Base-by-base conservation (phyloP, 35 echinoderm and acorn worm genomes). In the Heliocidaris erythrogramma region DNA sequence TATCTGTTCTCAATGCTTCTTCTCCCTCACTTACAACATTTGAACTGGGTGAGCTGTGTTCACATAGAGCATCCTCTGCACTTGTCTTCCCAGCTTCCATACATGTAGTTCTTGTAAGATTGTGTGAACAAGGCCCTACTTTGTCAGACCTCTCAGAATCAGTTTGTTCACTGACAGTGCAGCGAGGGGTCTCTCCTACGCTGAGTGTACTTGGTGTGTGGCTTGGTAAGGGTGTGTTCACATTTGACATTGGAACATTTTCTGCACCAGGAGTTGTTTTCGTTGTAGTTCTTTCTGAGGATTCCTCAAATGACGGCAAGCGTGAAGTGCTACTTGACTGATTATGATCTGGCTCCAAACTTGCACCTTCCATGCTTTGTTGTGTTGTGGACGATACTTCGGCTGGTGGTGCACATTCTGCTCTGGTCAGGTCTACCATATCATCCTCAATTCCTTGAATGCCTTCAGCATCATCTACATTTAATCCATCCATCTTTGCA, bases 11-110 rank as follows among this genome's bases (percentile, higher is more conserved):
- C 11, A 29, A 59, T 12, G 12, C 48, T 59, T 92, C 91, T 92
- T 92, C 91, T 92, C 31, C 87, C 30, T 89, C 87, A 32, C 31
- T 47, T 78, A 27, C 65, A 78, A n/a, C 65, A 78, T n/a, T 78
- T 0, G 27, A n/a, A 78, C 21, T 78, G 65, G 65, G 27, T 27
- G 65, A 78, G 24, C 8, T 24, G 17, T n/a, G 65, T 78, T 78
- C 65, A 78, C 65, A 78, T 7, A 24, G 4, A 78, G 65, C 21
- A 78, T 5, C 5, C 21, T 78, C 65, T 78, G 21, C 65, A 18
- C 17, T n/a, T 7, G 27, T 78, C 65, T 78, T 24, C 27, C 7
- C 17, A 5, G 18, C 18, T n/a, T 78, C 65, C n/a, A n/a, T 7
- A n/a, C n/a, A n/a, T n/a, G n/a, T n/a, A 7, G 65, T 29, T 78